These are phyloP conservation scores for Phanerotoma sp. DNA, from an alignment of 2,888 invertebrate species.

Conservation along the genomic window DNA sequence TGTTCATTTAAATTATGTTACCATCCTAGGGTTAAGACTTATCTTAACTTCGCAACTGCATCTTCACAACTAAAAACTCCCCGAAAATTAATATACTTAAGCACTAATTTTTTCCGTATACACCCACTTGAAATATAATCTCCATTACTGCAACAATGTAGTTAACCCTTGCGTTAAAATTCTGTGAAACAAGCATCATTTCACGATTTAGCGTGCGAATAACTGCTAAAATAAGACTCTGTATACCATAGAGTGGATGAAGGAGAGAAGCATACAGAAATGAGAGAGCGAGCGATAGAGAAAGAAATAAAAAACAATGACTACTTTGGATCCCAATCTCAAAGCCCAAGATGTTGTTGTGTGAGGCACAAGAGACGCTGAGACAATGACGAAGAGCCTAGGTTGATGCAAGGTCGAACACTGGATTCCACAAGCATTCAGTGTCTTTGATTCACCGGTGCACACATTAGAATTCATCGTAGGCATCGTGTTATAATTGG, in stretches of 20 bases:
- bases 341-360: conserved; percentile 1
- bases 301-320: background rate
- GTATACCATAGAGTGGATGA: background rate
- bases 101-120: background rate
- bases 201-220: conserved; percentile 10
- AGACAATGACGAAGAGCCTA: conserved; percentile 24
- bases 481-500: conserved; percentile 24
- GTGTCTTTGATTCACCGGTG: conserved; percentile 12
- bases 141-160: conserved; percentile 2
- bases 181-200: conserved; percentile 13
- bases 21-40: too few species aligned
- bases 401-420: conserved; percentile 20
- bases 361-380: background rate
- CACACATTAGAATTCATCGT: conserved; percentile 1
- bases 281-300: background rate
- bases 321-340: conserved; percentile 18
- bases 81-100: too few species aligned
- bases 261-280: background rate
- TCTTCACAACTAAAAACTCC: too few species aligned
- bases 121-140: conserved; percentile 8
- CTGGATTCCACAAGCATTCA: conserved; percentile 7
- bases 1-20: too few species aligned
- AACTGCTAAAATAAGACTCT: conserved; percentile 4
- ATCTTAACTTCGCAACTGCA: too few species aligned
- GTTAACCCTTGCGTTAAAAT: too few species aligned